phyloP scores from a whole-genome alignment of 2,888 invertebrate genomes.

The Meganola albula region DNA sequence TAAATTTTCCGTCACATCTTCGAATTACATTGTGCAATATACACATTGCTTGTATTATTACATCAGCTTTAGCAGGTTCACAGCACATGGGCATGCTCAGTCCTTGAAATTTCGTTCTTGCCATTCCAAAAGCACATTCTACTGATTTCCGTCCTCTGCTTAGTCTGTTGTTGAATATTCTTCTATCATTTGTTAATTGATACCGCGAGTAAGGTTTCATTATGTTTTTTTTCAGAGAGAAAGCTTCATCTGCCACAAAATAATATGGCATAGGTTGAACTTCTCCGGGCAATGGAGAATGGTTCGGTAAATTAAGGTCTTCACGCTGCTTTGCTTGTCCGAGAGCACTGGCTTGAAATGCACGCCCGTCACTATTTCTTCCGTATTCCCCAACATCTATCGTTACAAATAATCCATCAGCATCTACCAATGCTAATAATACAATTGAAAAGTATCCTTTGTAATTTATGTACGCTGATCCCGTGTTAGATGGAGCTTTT shows the following conservation, averaged over 20 bases:
- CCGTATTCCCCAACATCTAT: constrained; percentile 27
- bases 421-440: constrained; percentile 21
- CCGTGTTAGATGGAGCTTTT: too few species aligned
- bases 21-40: constrained; percentile 19
- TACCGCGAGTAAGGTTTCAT: constrained; percentile 14
- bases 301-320: constrained; percentile 16
- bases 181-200: constrained; percentile 14
- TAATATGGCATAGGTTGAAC: constrained; percentile 15
- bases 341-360: constrained; percentile 19
- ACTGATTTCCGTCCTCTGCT: constrained; percentile 14
- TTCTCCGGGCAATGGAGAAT: constrained; percentile 19
- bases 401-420: constrained; percentile 21
- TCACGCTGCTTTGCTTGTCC: constrained; percentile 19
- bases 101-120: constrained; percentile 12
- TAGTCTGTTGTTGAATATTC: constrained; percentile 13
- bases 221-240: constrained; percentile 15
- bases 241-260: constrained; percentile 23
- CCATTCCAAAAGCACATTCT: constrained; percentile 16
- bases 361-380: constrained; percentile 26
- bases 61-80: constrained; percentile 11
- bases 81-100: constrained; percentile 11
- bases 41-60: constrained; percentile 18
- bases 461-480: too few species aligned
- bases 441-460: constrained; percentile 26
- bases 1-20: too few species aligned